phyloP scores from a whole-genome alignment of 2,797 vertebrate species.

The Phoeniculus purpureus region DNA sequence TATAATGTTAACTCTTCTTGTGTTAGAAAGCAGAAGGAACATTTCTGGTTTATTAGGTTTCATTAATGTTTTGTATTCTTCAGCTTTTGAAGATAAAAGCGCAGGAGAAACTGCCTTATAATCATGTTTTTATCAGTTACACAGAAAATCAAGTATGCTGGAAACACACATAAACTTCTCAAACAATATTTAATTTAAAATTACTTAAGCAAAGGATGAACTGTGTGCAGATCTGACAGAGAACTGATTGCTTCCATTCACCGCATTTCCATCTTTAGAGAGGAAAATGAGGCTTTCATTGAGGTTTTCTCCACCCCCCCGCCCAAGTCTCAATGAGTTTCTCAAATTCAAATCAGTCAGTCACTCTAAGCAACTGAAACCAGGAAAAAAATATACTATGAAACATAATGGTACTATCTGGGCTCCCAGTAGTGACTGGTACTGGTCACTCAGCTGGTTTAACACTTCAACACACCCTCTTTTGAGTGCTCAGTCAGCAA shows the following conservation, averaged over 20 bases:
- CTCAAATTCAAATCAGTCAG: not conserved
- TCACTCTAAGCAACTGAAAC: not conserved
- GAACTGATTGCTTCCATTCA: not conserved
- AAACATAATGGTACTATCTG: not conserved
- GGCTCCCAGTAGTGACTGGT: not conserved
- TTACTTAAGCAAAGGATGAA: not conserved
- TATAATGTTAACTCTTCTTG: not conserved
- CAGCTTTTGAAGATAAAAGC: not conserved
- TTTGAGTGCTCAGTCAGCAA: not conserved
- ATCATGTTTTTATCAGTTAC: not conserved
- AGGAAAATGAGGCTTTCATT: not conserved
- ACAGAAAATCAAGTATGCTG: not conserved
- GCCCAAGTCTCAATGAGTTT: not conserved
- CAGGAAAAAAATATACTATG: not conserved
- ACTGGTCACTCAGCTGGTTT: not conserved
- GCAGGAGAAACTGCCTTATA: not conserved
- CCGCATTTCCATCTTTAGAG: not conserved
- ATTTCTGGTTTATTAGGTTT: not conserved
- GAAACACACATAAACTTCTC: not conserved
- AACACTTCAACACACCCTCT: not conserved
- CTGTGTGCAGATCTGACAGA: fast-evolving
- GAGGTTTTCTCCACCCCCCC: fast-evolving
- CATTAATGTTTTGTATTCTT: not conserved
- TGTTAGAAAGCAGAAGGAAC: not conserved
- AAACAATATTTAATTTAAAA: not conserved